Conservation (phyloP, 1,140 invertebrate genomes). For the Thaumetopoea pityocampa region DNA sequence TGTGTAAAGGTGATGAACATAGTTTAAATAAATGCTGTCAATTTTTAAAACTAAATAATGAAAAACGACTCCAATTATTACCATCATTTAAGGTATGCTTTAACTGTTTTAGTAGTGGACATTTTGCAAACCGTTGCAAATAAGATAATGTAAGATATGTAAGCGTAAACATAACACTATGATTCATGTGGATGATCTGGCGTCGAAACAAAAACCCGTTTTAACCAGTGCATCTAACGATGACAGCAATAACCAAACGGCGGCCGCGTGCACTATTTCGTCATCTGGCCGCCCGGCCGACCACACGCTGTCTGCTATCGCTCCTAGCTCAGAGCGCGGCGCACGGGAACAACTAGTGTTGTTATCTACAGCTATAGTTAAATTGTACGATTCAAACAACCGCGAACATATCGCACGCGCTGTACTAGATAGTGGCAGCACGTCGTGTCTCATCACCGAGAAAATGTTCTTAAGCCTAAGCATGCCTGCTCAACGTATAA, state of each 20-base stretch:
- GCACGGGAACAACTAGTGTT: not conserved
- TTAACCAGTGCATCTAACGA: not conserved
- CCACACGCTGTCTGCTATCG: not conserved
- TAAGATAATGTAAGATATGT: conserved; percentile 8
- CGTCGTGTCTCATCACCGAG: conserved; percentile 10
- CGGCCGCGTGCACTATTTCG: too few species aligned
- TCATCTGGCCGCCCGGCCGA: not conserved
- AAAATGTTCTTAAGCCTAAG: conserved; percentile 1
- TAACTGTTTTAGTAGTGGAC: conserved; percentile 12
- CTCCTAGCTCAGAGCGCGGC: not conserved
- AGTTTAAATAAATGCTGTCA: conserved; percentile 2
- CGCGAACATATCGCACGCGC: conserved; percentile 4
- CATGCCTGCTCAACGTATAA: not conserved
- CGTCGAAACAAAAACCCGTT: not conserved
- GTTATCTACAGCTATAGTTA: conserved; percentile 3
- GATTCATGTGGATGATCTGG: conserved; percentile 3
- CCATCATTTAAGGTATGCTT: conserved; percentile 1
- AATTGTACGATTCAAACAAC: conserved; percentile 4
- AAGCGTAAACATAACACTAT: conserved; percentile 12
- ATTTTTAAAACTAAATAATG: conserved; percentile 8
- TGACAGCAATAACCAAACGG: not conserved
- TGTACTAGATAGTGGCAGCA: conserved; percentile 4
- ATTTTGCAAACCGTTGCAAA: conserved; percentile 5
- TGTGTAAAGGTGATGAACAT: conserved; percentile 7
- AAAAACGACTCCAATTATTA: conserved; percentile 1